These are phyloP conservation scores for Sorex maritimensis DNA, from an alignment of 2,797 vertebrate species.

Conservation along the genomic window DNA sequence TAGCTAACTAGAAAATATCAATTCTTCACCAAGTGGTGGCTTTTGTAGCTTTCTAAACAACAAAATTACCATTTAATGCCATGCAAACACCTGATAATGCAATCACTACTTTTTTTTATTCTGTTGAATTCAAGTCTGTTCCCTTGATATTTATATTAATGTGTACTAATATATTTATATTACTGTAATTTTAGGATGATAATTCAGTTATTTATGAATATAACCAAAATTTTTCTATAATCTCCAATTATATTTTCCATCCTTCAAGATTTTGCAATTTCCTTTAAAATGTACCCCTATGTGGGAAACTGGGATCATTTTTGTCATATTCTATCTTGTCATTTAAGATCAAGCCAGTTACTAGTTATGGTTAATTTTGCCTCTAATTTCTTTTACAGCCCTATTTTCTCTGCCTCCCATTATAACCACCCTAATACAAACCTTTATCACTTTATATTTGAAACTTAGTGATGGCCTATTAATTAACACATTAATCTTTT, in stretches of 20 bases:
- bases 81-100: slow-evolving; percentile 37
- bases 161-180: too few relatives aligned
- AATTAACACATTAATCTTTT: slow-evolving; percentile 52
- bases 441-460: slow-evolving; percentile 15
- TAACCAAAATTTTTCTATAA: slow-evolving; percentile 29
- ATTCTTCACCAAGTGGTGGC: not conserved
- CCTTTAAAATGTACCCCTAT: slow-evolving; percentile 26
- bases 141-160: slow-evolving; percentile 52
- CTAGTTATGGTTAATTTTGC: slow-evolving; percentile 39
- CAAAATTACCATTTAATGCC: slow-evolving; percentile 54
- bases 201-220: slow-evolving; percentile 56
- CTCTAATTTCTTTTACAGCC: slow-evolving; percentile 45
- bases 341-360: slow-evolving; percentile 25
- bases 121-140: slow-evolving; percentile 66
- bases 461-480: slow-evolving; percentile 46
- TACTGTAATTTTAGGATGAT: slow-evolving; percentile 10
- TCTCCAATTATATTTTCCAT: slow-evolving; percentile 36
- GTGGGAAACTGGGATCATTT: slow-evolving; percentile 42
- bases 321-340: slow-evolving; percentile 43
- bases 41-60: not conserved
- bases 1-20: slow-evolving; percentile 51
- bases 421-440: not conserved
- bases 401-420: slow-evolving; percentile 21
- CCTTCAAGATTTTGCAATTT: slow-evolving; percentile 46
- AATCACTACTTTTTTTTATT: slow-evolving; percentile 67